Conservation (phyloP, 1,140 invertebrate genomes). For the Drosophila novamexicana region DNA sequence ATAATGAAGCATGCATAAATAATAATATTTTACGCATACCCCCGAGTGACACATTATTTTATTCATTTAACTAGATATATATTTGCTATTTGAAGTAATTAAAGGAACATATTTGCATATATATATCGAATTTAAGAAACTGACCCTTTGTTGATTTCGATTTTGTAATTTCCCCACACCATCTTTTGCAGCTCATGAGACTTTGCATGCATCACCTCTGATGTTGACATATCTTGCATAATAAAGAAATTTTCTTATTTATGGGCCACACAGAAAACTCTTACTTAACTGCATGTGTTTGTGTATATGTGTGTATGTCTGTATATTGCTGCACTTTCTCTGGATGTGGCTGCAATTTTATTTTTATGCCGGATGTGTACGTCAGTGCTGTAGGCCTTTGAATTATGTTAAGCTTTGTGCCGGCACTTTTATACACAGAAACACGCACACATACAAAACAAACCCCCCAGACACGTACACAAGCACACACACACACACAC, state of each 20-base stretch:
- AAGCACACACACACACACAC: slow-evolving; percentile 11
- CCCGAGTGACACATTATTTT: neutral
- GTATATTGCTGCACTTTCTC: slow-evolving; percentile 18
- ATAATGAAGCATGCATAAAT: slow-evolving; percentile 18
- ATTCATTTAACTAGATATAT: neutral
- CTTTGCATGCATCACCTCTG: slow-evolving; percentile 29
- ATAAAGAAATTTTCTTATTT: slow-evolving; percentile 56
- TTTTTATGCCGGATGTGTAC: slow-evolving; percentile 8
- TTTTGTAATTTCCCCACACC: neutral
- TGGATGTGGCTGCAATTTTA: slow-evolving; percentile 38
- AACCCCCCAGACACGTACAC: no score
- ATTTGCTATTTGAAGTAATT: neutral
- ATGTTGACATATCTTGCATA: slow-evolving; percentile 49
- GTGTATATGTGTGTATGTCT: neutral
- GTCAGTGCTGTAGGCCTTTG: slow-evolving; percentile 43
- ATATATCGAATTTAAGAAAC: neutral
- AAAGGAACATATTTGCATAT: neutral
- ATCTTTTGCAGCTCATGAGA: slow-evolving; percentile 3
- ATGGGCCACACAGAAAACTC: slow-evolving; percentile 5
- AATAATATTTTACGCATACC: slow-evolving; percentile 19
- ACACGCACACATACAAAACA: no score
- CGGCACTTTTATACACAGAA: slow-evolving; percentile 35
- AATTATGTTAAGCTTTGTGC: slow-evolving; percentile 69
- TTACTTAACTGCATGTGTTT: neutral
- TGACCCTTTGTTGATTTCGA: neutral